phyloP scores from a whole-genome alignment of 2,888 invertebrate species.

The Cenopis cana region DNA sequence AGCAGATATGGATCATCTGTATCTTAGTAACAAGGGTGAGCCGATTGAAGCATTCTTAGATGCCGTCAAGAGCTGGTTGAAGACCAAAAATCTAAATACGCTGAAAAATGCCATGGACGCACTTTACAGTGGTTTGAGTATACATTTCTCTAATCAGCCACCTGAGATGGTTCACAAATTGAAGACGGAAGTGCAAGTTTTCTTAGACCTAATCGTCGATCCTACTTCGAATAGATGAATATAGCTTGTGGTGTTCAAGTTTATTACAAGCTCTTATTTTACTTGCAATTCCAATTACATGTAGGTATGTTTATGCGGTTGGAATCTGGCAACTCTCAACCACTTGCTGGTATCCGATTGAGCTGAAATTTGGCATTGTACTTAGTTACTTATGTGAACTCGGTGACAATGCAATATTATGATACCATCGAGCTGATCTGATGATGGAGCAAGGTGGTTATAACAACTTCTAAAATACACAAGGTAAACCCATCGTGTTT shows the following conservation, averaged over 20 bases:
- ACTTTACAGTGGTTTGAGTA: constrained; percentile 55
- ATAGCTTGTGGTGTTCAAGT: neutral
- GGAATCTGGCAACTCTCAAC: neutral
- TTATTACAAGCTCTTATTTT: neutral
- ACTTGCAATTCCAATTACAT: neutral
- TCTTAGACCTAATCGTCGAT: constrained; percentile 65
- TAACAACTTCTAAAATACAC: too few species aligned
- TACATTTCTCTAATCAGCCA: constrained; percentile 50
- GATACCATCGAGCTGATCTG: too few species aligned
- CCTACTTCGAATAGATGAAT: constrained; percentile 40
- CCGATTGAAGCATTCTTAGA: constrained; percentile 43
- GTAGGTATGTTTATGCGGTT: neutral
- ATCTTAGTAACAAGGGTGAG: constrained; percentile 24
- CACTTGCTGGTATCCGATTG: too few species aligned
- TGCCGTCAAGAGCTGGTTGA: constrained; percentile 57
- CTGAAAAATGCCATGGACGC: constrained; percentile 52
- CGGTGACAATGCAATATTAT: too few species aligned
- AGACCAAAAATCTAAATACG: constrained; percentile 38
- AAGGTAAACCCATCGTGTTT: too few species aligned
- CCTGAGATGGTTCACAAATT: constrained; percentile 60
- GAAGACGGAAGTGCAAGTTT: constrained; percentile 63
- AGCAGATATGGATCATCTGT: constrained; percentile 45
- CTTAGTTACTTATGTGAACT: too few species aligned
- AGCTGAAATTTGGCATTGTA: too few species aligned
- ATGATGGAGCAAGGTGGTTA: too few species aligned